phyloP scores from a whole-genome alignment of 1,140 invertebrate genomes.

The Atopsyche davidsoni region DNA sequence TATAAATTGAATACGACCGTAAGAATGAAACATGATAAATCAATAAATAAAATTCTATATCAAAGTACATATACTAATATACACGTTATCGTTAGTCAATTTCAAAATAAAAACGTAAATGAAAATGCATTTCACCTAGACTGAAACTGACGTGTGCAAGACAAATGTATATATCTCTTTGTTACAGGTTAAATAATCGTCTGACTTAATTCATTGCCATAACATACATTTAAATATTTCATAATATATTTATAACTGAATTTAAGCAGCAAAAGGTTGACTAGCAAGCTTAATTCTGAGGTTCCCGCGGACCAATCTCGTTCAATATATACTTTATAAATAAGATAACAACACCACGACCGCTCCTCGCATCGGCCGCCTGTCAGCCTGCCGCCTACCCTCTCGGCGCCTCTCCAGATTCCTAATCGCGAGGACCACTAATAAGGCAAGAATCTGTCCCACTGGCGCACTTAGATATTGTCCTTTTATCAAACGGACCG shows the following conservation, averaged over 20 bases:
- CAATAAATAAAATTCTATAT: constrained; percentile 29
- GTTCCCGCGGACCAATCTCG: constrained; percentile 17
- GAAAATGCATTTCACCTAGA: constrained; percentile 26
- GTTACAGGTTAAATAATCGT: constrained; percentile 6
- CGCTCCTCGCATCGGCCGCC: not conserved
- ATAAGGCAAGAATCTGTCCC: constrained; percentile 27
- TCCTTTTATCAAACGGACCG: too few species aligned
- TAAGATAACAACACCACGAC: constrained; percentile 28
- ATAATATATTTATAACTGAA: constrained; percentile 25
- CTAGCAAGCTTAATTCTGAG: constrained; percentile 31
- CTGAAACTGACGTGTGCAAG: constrained; percentile 25
- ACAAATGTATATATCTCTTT: constrained; percentile 16
- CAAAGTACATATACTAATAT: constrained; percentile 25
- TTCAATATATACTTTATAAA: constrained; percentile 23
- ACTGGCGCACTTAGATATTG: constrained; percentile 11
- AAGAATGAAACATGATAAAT: constrained; percentile 25
- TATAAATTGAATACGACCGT: constrained; percentile 27
- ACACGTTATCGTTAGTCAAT: constrained; percentile 28
- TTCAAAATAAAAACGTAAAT: constrained; percentile 16
- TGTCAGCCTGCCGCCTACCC: not conserved
- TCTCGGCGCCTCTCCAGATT: constrained; percentile 4
- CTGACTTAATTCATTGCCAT: constrained; percentile 10
- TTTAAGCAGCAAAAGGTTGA: constrained; percentile 29
- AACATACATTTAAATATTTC: constrained; percentile 17
- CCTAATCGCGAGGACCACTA: constrained; percentile 17